Evolutionary conservation across 2,888 invertebrate genomes (phyloP).

Genomic region (Acanthacorydalis orientalis): DNA sequence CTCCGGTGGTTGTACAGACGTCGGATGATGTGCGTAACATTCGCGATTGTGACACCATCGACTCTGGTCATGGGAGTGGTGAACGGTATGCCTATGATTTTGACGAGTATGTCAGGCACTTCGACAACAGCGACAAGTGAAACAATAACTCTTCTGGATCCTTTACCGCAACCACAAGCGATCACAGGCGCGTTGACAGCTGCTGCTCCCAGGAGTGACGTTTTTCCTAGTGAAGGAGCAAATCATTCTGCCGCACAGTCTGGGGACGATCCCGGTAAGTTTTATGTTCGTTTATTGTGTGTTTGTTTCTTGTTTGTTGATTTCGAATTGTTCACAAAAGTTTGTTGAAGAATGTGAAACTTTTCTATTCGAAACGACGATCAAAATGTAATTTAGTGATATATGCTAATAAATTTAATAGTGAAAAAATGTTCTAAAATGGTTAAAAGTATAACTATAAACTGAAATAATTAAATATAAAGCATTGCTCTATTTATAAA

Average conservation of each 20-base stretch:
- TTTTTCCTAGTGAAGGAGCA: constrained; percentile 17
- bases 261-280: constrained; percentile 13
- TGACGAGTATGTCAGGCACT: neutral
- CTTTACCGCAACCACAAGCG: neutral
- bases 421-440: too few species aligned
- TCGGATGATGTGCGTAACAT: too few species aligned
- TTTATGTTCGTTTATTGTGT: neutral
- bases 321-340: neutral
- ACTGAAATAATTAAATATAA: too few species aligned
- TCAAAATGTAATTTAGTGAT: too few species aligned
- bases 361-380: neutral
- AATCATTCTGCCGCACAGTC: constrained; percentile 13
- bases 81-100: neutral
- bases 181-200: neutral
- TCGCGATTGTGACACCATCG: too few species aligned
- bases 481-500: too few species aligned
- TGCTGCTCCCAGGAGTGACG: constrained; percentile 7
- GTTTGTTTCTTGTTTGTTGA: neutral
- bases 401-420: too few species aligned
- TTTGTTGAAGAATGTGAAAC: neutral
- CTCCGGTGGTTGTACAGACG: too few species aligned
- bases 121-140: constrained; percentile 10
- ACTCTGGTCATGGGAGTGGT: too few species aligned
- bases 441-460: too few species aligned
- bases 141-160: constrained; percentile 9